Conservation (phyloP, 2,113 vertebrate genomes). For the Pedetes capensis region DNA sequence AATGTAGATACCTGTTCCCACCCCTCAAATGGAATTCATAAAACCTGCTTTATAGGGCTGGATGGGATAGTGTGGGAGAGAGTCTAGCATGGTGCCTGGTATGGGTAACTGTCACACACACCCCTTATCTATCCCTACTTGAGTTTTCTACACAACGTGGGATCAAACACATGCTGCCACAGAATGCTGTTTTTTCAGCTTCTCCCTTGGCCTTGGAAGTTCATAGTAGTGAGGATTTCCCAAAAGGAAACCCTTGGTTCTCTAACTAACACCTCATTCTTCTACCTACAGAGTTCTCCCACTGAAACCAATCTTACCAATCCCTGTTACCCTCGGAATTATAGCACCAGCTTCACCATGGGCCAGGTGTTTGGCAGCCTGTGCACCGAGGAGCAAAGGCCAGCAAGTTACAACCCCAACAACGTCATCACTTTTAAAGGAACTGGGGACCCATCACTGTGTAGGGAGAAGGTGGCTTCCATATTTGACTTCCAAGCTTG, state of each 20-base stretch:
- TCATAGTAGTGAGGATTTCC: background rate
- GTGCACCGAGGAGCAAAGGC: conserved; percentile 85
- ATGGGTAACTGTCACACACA: too few species aligned
- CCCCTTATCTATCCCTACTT: too few species aligned
- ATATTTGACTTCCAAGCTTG: conserved; percentile 90
- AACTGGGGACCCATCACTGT: conserved; percentile 82
- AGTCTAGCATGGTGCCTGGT: too few species aligned
- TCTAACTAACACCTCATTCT: background rate
- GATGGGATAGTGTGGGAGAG: background rate
- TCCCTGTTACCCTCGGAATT: conserved; percentile 89
- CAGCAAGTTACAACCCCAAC: conserved; percentile 77
- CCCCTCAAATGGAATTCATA: background rate
- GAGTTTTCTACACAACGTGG: background rate
- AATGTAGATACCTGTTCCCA: background rate
- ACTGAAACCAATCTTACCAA: conserved; percentile 79
- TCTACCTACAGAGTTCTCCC: conserved; percentile 72
- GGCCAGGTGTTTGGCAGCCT: conserved; percentile 86
- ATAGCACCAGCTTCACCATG: conserved; percentile 71
- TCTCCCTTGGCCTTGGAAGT: background rate
- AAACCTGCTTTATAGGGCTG: background rate
- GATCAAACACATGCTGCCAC: rapidly evolving
- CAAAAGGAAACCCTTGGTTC: background rate
- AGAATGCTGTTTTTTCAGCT: background rate
- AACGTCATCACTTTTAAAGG: conserved; percentile 83
- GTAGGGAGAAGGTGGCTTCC: conserved; percentile 83